Percentiles rank a stretch among this genome's conserved stretches.
These are phyloP conservation scores for Equus przewalskii DNA, from an alignment of 2,113 vertebrate genomes.

Conservation along the genomic window DNA sequence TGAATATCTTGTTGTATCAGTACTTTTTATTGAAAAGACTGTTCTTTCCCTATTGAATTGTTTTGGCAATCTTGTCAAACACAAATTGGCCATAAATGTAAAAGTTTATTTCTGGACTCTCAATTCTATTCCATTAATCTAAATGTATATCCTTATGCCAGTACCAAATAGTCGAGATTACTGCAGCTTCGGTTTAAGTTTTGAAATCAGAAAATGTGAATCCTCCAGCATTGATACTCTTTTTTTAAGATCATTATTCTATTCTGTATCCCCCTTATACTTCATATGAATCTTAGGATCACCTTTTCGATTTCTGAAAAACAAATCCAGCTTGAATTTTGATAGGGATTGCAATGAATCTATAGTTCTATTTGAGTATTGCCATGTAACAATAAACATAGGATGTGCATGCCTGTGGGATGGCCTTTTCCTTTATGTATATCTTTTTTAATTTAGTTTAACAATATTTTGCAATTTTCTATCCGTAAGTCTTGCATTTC, in stretches of 20 bases:
- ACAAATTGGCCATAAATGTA: not conserved
- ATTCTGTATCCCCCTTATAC: not conserved
- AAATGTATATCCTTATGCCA: not conserved
- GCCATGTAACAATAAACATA: not conserved
- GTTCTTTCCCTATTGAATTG: not conserved
- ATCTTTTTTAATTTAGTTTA: not conserved
- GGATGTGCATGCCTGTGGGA: no score
- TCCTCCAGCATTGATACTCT: not conserved
- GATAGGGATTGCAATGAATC: not conserved
- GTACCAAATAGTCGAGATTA: not conserved
- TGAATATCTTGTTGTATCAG: not conserved
- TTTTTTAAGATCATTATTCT: not conserved
- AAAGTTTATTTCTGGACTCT: not conserved
- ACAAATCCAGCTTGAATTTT: not conserved
- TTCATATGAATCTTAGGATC: not conserved
- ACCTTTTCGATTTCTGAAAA: not conserved
- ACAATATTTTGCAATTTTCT: not conserved
- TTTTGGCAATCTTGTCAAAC: not conserved
- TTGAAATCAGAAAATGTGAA: not conserved
- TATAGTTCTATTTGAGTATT: not conserved
- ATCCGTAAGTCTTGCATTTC: not conserved
- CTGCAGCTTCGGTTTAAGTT: not conserved
- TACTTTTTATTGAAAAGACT: not conserved
- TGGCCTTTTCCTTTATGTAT: not conserved
- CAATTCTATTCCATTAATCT: not conserved